Evolutionary conservation across 2,113 vertebrate species (phyloP), one percentile per base, ranked within the genome.

Genomic region (Phrynosoma blainvillii): DNA sequence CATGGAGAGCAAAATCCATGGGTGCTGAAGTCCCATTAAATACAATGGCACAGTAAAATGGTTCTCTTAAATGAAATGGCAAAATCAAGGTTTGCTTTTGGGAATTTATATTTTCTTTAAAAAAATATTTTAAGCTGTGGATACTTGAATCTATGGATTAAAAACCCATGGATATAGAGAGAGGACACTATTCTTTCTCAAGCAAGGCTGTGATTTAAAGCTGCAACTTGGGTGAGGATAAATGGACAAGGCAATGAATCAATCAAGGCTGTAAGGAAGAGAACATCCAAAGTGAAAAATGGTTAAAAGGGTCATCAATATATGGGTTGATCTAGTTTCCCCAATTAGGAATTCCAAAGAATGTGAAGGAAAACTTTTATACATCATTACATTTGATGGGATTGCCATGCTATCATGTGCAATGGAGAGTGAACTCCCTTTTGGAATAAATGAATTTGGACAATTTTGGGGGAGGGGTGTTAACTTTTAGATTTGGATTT

Each of bases 341-440:
- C 12, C 20, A 65, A 82, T 81, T 91, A 71, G 42, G 12, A 52
- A 25, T 85, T 92, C 84, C 90, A 90, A 92, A 93, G 89, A 83
- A 87, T 14, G 54, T 73, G 68, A 65, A 91, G 87, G 83, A 84
- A 78, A 40, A 47, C 18, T n/a, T n/a, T 25, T 12, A 21, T 25
- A 11, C 30, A 30, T 77, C 27, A 7, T 27, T 62, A 7, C 56
- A 30, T 62, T 11, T 68, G 78, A 71, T 78, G 27, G 42, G 89
- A 88, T 66, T 20, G 21, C 5, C 27, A 42, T 40, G 74, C 32
- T 40, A 36, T 21, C 40, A 0, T 16, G 84, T 14, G 68, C 74
- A 59, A 32, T 59, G 52, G 47, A 47, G 47, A 5, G 47, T 47
- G 47, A 7, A 47, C 47, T 47, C 47, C 47, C 47, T 47, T 47